Conservation (phyloP, 2,797 vertebrate species). For the Trachops cirrhosus region DNA sequence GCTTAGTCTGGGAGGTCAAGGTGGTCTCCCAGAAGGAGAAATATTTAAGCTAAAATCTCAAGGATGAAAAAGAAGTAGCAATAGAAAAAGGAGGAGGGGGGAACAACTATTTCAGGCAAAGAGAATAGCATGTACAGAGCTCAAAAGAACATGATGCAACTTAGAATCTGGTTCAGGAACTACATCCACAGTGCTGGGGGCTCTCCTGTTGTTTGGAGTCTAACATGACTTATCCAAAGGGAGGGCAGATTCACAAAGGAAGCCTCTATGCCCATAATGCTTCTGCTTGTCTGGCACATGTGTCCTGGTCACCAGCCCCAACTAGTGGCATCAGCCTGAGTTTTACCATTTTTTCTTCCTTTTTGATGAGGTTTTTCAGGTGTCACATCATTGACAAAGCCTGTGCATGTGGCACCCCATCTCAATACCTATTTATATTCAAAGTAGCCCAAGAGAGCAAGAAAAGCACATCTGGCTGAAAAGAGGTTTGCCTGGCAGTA, state of each 20-base stretch:
- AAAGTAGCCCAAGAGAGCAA: neutral
- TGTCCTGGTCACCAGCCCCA: neutral
- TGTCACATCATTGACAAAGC: constrained; percentile 16
- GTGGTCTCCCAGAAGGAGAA: neutral
- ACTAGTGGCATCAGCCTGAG: neutral
- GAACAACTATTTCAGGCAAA: neutral
- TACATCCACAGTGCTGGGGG: neutral
- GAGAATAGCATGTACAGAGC: neutral
- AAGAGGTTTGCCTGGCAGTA: neutral
- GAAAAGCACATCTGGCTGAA: neutral
- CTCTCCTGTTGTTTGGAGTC: neutral
- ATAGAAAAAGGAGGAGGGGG: neutral
- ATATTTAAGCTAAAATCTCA: neutral
- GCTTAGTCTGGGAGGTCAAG: neutral
- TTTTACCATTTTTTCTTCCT: neutral
- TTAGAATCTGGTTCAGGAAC: neutral
- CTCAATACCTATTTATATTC: neutral
- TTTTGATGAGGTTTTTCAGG: neutral
- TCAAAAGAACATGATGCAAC: neutral
- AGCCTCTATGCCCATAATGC: neutral
- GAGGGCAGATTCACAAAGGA: neutral
- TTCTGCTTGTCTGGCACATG: neutral
- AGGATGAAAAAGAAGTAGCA: neutral
- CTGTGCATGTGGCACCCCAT: neutral
- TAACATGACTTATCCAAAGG: neutral